Conservation (phyloP, 2,797 vertebrate species). For the Molossus alvarezi region DNA sequence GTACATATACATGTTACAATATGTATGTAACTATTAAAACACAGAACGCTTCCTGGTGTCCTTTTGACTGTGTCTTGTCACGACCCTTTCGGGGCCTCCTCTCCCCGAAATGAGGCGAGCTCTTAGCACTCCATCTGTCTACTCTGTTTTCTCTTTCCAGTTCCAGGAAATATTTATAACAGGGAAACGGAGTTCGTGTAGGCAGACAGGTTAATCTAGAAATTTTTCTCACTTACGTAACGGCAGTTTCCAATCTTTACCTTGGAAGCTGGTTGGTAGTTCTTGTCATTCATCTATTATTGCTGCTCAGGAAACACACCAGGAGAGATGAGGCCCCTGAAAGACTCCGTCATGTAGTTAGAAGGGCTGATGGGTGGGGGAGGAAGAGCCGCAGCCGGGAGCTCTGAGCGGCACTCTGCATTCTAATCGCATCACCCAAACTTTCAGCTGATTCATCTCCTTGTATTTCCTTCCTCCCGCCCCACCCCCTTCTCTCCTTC, state of each 20-base stretch:
- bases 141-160: constrained; percentile 56
- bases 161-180: constrained; percentile 70
- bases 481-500: not conserved
- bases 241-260: constrained; percentile 67
- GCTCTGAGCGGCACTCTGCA: not conserved
- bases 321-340: not conserved
- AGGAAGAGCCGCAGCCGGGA: not conserved
- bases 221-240: constrained; percentile 65
- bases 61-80: not conserved
- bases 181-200: constrained; percentile 74
- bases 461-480: not conserved
- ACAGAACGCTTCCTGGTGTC: constrained; percentile 6
- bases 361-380: not conserved
- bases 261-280: constrained; percentile 58
- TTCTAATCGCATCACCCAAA: not conserved
- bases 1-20: not conserved
- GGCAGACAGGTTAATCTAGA: constrained; percentile 79
- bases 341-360: constrained; percentile 3
- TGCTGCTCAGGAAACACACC: constrained; percentile 61
- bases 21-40: constrained; percentile 63
- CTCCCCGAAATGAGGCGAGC: not conserved
- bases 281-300: constrained; percentile 76
- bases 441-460: not conserved
- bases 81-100: not conserved
- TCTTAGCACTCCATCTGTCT: constrained; percentile 35